Percentiles rank a stretch among this genome's conserved stretches.
phyloP scores from a whole-genome alignment of 2,797 vertebrate genomes.

The Neoniphon sammara region DNA sequence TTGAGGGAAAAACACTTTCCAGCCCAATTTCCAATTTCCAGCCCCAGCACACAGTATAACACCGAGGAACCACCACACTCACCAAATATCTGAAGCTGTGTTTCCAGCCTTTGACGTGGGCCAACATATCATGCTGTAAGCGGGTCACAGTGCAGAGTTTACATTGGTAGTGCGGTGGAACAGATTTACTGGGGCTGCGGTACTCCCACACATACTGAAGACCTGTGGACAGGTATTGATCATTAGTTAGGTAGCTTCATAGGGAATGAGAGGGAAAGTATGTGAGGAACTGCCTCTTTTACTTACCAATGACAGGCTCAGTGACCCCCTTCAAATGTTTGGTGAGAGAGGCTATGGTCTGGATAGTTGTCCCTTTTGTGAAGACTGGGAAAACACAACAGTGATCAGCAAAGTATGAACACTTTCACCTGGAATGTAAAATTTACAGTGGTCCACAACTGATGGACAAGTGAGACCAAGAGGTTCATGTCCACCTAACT shows the following conservation, averaged over 20 bases:
- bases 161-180: constrained; percentile 85
- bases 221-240: constrained; percentile 69
- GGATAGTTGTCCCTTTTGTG: constrained; percentile 74
- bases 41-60: not conserved
- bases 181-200: constrained; percentile 84
- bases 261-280: not conserved
- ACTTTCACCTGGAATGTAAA: not conserved
- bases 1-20: too few species aligned
- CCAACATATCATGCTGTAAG: constrained; percentile 81
- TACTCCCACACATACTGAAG: constrained; percentile 87
- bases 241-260: constrained; percentile 16
- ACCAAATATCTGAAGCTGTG: constrained; percentile 84
- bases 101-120: constrained; percentile 85
- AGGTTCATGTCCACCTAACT: constrained; percentile 10
- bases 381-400: constrained; percentile 74
- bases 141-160: constrained; percentile 81
- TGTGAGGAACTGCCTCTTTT: not conserved
- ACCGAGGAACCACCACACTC: constrained; percentile 26
- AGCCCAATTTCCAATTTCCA: too few species aligned
- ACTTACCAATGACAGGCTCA: constrained; percentile 81
- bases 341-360: constrained; percentile 78
- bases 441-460: not conserved
- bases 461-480: constrained; percentile 11
- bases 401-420: constrained; percentile 48
- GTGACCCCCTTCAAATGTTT: constrained; percentile 75